These are phyloP conservation scores for Rotaria magnacalcarata DNA, from an alignment of 2,888 invertebrate genomes.

Conservation along the genomic window DNA sequence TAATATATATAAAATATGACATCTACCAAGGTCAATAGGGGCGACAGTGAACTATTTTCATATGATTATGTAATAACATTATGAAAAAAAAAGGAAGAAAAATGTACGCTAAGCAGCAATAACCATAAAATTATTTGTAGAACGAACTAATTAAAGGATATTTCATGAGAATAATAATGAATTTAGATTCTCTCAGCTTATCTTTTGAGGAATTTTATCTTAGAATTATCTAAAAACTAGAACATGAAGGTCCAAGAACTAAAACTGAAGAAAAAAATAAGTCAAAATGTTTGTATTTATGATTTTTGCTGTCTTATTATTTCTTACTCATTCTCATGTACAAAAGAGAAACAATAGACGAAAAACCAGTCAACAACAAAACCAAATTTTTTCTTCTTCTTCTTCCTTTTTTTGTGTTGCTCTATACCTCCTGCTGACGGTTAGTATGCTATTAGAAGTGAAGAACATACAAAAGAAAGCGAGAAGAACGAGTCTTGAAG, in stretches of 20 bases:
- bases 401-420: not conserved
- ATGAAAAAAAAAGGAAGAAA: not conserved
- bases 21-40: not conserved
- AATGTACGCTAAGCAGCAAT: not conserved
- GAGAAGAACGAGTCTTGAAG: conserved; percentile 18
- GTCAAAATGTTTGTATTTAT: not conserved
- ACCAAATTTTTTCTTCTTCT: not conserved
- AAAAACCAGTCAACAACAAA: conserved; percentile 20
- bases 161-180: not conserved
- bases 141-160: not conserved
- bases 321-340: not conserved
- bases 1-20: not conserved
- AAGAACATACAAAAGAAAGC: conserved; percentile 19
- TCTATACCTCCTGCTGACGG: not conserved
- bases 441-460: not conserved
- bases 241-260: not conserved
- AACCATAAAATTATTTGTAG: not conserved
- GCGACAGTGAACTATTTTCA: not conserved
- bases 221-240: conserved; percentile 20
- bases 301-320: not conserved
- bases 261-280: not conserved
- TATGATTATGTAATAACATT: not conserved
- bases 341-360: not conserved
- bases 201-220: not conserved
- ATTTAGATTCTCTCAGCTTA: not conserved